phyloP scores from a whole-genome alignment of 2,888 invertebrate genomes.

The Ditula angustiorana region DNA sequence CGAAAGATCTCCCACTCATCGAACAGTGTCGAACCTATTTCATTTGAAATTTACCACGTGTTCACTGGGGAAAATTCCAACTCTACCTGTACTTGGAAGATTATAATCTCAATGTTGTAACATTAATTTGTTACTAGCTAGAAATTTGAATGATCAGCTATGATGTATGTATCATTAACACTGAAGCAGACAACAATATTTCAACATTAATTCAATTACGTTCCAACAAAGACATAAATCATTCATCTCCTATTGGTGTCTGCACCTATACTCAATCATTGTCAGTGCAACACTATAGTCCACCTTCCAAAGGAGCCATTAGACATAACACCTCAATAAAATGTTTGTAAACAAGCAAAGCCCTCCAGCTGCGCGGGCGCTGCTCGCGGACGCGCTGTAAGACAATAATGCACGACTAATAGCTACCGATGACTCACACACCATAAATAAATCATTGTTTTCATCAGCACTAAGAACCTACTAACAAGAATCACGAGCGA shows the following conservation, averaged over 20 bases:
- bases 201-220: slow-evolving; percentile 35
- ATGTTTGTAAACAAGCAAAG: slow-evolving; percentile 84
- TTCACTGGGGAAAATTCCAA: too few relatives aligned
- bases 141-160: too few relatives aligned
- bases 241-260: slow-evolving; percentile 34
- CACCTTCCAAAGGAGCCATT: slow-evolving; percentile 80
- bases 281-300: slow-evolving; percentile 67
- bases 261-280: slow-evolving; percentile 62
- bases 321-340: slow-evolving; percentile 82
- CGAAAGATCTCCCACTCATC: too few relatives aligned
- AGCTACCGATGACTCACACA: slow-evolving; percentile 78
- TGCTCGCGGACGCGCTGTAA: slow-evolving; percentile 58
- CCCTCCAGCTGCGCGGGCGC: slow-evolving; percentile 73
- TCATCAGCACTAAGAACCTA: slow-evolving; percentile 58
- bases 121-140: too few relatives aligned
- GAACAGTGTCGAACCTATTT: too few relatives aligned
- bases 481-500: slow-evolving; percentile 79
- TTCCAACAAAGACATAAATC: slow-evolving; percentile 30
- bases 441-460: slow-evolving; percentile 81
- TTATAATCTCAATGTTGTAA: too few relatives aligned
- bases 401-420: slow-evolving; percentile 73
- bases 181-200: slow-evolving; percentile 4
- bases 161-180: too few relatives aligned
- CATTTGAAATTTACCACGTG: too few relatives aligned
- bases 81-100: too few relatives aligned